Conservation (phyloP, 2,113 vertebrate genomes). For the Hassar affinis region DNA sequence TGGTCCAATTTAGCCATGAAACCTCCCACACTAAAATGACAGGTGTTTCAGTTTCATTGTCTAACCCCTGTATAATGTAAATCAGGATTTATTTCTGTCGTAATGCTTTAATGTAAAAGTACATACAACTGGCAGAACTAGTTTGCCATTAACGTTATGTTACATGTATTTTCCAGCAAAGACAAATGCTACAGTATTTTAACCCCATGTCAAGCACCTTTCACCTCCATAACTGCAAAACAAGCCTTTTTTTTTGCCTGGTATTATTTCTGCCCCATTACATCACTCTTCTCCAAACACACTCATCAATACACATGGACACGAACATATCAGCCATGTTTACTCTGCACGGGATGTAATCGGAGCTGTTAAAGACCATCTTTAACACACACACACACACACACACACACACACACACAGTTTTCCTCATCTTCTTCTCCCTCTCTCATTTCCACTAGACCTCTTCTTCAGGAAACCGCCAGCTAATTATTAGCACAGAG, state of each 20-base stretch:
- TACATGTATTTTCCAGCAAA: background rate
- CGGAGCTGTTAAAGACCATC: background rate
- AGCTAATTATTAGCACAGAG: constrained; percentile 23
- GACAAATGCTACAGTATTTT: background rate
- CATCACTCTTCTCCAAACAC: background rate
- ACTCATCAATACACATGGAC: background rate
- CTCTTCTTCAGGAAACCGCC: constrained; percentile 20
- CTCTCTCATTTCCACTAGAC: constrained; percentile 11
- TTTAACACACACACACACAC: background rate
- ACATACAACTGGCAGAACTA: background rate
- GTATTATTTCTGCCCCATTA: background rate
- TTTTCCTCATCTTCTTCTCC: constrained; percentile 10
- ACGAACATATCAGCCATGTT: background rate
- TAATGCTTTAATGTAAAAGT: background rate
- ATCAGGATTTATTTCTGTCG: too few species aligned
- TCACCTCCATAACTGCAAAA: background rate
- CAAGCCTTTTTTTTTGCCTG: background rate
- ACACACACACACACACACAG: constrained; percentile 1
- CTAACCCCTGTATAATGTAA: too few species aligned
- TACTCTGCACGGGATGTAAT: background rate
- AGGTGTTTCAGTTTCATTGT: too few species aligned
- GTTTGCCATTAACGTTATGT: background rate
- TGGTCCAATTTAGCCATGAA: too few species aligned
- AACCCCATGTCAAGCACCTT: background rate
- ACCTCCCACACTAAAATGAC: too few species aligned